Evolutionary conservation across 1,140 invertebrate species (phyloP), one percentile per base, ranked within the genome.

Genomic region (Bombus turneri): DNA sequence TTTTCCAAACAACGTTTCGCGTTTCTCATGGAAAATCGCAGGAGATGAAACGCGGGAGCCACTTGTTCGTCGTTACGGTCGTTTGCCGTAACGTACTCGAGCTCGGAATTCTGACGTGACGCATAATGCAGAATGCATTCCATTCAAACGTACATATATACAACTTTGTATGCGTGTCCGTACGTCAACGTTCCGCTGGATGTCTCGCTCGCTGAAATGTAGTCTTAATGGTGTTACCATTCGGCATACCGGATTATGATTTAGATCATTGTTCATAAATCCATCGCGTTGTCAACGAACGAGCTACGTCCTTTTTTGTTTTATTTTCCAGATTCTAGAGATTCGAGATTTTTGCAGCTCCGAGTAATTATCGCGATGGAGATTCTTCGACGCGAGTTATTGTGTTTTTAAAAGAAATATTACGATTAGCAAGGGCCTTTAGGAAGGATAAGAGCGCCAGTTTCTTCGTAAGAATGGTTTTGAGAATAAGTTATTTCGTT

Each of bases 221-320:
- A 84, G 76, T 85, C 83, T 85, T 85, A 85, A 85, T 85, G 83
- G 83, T 80, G 83, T 80, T 85, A 80, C 66, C 83, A 71, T 78
- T 72, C 68, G 31, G 31, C 76, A 80, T 72, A 80, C 83, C 83
- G 41, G 83, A 80, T 85, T 80, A 85, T 85, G 83, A 85, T 80
- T 80, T 80, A 85, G 39, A 43, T 62, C 72, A 72, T 85, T 80
- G 66, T 85, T 53, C 83, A 53, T 71, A 80, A 79, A 85, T 85
- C 76, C 8, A 59, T 13, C 34, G 22, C 10, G 34, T 53, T 53
- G 43, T 76, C 75, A 41, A 9, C 47, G 12, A n/a, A 13, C 59
- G 0, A 15, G 31, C 5, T 8, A 3, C 2, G 0, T 31, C 9
- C n/a, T 43, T 41, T 5, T 18, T 22, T 10, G 9, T 47, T 18